Evolutionary conservation across 1,140 invertebrate species (phyloP).

Genomic region (Leguminivora glycinivorella): DNA sequence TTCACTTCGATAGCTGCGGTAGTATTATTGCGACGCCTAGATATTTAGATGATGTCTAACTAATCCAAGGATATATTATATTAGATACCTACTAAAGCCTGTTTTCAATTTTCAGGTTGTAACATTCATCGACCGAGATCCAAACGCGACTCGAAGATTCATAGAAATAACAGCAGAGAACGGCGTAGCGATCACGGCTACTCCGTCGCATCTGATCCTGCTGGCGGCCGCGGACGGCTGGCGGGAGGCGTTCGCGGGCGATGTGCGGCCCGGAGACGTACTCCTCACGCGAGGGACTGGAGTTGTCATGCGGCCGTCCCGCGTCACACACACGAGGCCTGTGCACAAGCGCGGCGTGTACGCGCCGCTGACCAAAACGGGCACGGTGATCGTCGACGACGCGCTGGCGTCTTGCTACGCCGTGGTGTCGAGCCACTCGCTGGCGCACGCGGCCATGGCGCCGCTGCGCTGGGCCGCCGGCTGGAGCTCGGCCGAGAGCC

Average conservation of each 20-base stretch:
- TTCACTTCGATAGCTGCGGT: constrained; percentile 19
- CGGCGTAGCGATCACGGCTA: constrained; percentile 86
- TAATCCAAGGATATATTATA: background rate
- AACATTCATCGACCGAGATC: constrained; percentile 91
- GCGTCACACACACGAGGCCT: constrained; percentile 81
- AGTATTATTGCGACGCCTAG: background rate
- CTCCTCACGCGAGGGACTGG: constrained; percentile 77
- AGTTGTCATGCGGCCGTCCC: constrained; percentile 79
- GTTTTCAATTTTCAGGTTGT: constrained; percentile 58
- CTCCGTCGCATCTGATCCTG: constrained; percentile 90
- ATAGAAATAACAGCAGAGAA: constrained; percentile 85
- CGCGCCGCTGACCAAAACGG: constrained; percentile 92
- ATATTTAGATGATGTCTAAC: too few relatives aligned
- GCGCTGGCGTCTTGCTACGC: constrained; percentile 97
- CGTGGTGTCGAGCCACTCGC: constrained; percentile 88
- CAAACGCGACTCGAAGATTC: constrained; percentile 84
- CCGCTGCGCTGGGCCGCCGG: constrained; percentile 83
- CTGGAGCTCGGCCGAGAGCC: constrained; percentile 45
- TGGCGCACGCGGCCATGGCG: constrained; percentile 91
- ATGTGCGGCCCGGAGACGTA: constrained; percentile 63
- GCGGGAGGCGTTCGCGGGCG: constrained; percentile 68
- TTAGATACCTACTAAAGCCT: background rate
- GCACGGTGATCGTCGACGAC: constrained; percentile 94
- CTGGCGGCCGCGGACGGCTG: constrained; percentile 74
- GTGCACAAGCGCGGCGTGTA: constrained; percentile 86